phyloP scores from a whole-genome alignment of 2,113 vertebrate genomes.

The Zosterops lateralis region DNA sequence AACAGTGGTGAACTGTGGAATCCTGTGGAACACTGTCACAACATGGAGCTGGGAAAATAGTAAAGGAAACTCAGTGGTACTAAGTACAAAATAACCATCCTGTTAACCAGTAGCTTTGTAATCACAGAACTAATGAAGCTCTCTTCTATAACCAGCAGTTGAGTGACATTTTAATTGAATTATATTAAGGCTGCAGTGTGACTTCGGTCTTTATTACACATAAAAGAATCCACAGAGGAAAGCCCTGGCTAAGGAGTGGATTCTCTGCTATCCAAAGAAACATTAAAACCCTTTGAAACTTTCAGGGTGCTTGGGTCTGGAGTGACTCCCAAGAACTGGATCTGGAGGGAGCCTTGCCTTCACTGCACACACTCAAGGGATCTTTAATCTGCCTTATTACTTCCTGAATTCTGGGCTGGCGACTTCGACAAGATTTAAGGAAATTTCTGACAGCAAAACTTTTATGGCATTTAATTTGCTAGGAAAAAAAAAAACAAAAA shows the following conservation, averaged over 20 bases:
- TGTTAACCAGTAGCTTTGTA: neutral
- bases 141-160: neutral
- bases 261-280: neutral
- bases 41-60: neutral
- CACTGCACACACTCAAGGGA: neutral
- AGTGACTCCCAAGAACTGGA: neutral
- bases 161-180: constrained; percentile 17
- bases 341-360: neutral
- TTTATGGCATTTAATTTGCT: neutral
- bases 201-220: neutral
- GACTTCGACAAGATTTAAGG: neutral
- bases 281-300: neutral
- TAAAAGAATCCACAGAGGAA: constrained; percentile 7
- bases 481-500: neutral
- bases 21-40: neutral
- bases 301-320: neutral
- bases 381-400: neutral
- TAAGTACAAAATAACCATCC: neutral
- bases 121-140: neutral
- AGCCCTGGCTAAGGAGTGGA: neutral
- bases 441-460: neutral
- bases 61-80: neutral
- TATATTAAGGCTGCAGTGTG: neutral
- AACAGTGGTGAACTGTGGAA: neutral
- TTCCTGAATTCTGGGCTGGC: neutral